phyloP scores from a whole-genome alignment of 64 coral and sea anemone genomes.

The Actinia equina region DNA sequence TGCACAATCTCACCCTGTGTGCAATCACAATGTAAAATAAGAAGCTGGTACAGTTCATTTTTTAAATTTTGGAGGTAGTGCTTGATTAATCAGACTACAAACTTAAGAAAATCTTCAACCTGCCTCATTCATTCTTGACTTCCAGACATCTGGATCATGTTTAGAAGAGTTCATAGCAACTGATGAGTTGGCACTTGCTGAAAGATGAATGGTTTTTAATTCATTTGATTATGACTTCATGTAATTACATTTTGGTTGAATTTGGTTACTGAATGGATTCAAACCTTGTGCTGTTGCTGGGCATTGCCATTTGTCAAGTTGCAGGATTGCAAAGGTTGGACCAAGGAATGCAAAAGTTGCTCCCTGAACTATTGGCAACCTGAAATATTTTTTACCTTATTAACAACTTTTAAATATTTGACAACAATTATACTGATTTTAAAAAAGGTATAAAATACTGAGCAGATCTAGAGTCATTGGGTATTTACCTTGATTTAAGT shows the following conservation, averaged over 20 bases:
- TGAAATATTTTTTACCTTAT: not conserved
- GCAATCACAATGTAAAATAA: no score
- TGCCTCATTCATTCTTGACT: conserved; percentile 52
- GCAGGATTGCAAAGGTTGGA: conserved; percentile 78
- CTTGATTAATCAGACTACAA: no score
- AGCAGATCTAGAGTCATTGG: no score
- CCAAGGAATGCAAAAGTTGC: conserved; percentile 82
- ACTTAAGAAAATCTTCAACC: not conserved
- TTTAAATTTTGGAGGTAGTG: no score
- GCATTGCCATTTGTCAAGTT: conserved; percentile 71
- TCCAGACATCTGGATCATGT: conserved; percentile 21
- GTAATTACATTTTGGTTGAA: not conserved
- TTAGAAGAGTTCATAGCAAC: not conserved
- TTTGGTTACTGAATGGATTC: not conserved
- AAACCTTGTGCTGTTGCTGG: conserved; percentile 7
- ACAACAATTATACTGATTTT: no score
- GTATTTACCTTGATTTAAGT: no score
- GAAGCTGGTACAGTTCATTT: no score
- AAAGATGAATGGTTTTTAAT: not conserved
- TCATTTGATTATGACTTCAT: no score
- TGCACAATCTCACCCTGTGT: no score
- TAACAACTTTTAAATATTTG: not conserved
- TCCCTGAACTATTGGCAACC: conserved; percentile 79
- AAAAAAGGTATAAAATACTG: no score
- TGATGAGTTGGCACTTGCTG: not conserved